Evolutionary conservation across 2,888 invertebrate genomes (phyloP).

Genomic region (Synanthedon andrenaeformis): DNA sequence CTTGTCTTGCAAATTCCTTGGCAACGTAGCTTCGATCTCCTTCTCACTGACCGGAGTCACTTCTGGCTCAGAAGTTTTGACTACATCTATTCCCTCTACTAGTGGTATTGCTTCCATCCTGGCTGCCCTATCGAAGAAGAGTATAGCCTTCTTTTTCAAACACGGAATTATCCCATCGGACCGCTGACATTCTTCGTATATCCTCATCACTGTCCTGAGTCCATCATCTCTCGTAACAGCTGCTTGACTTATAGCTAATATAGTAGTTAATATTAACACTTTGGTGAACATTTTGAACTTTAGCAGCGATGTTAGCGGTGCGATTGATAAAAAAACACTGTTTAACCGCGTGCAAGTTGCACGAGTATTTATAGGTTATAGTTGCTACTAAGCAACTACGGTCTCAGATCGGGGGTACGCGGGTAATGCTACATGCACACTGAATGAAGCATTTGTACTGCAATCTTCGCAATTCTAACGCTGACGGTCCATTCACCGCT

Average conservation of each 20-base stretch:
- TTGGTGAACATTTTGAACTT: conserved; percentile 37
- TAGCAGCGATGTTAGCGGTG: conserved; percentile 30
- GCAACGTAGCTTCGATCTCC: conserved; percentile 76
- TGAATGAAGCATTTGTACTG: conserved; percentile 1
- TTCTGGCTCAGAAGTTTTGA: conserved; percentile 63
- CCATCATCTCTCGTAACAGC: conserved; percentile 61
- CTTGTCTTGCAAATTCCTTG: conserved; percentile 74
- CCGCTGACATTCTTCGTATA: conserved; percentile 83
- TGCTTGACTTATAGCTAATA: conserved; percentile 18
- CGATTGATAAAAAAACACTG: conserved; percentile 68
- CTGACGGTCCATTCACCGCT: conserved; percentile 4
- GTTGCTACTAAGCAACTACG: conserved; percentile 34
- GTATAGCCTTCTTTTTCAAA: conserved; percentile 83
- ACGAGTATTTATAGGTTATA: conserved; percentile 57
- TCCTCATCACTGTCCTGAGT: conserved; percentile 74
- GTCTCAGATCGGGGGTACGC: conserved; percentile 35
- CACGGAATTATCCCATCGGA: conserved; percentile 79
- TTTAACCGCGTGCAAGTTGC: conserved; percentile 31
- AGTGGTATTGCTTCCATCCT: conserved; percentile 74
- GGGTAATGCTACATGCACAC: conserved; percentile 2
- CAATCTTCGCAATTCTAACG: conserved; percentile 3
- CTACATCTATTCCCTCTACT: conserved; percentile 75
- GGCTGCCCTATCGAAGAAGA: conserved; percentile 81
- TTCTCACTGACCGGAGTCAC: conserved; percentile 70
- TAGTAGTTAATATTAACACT: conserved; percentile 32